Evolutionary conservation across 2,888 invertebrate genomes (phyloP).

Genomic region (Idaea dimidiata): DNA sequence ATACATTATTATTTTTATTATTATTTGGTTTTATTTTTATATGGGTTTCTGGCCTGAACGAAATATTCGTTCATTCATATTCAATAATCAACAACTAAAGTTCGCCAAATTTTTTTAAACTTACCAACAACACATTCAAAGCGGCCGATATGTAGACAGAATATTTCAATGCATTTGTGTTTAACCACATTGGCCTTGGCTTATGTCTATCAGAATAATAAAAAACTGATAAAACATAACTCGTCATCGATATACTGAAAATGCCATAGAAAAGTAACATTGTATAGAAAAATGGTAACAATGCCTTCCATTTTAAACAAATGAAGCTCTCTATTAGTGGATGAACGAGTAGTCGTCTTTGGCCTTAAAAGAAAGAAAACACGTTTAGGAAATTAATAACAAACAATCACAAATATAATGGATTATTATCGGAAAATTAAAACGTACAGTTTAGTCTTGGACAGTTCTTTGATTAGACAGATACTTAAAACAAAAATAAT

Average conservation of each 20-base stretch:
- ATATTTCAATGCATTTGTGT: constrained; percentile 58
- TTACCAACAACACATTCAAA: constrained; percentile 67
- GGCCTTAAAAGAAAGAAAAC: constrained; percentile 27
- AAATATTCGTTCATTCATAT: too few species aligned
- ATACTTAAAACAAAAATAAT: background rate
- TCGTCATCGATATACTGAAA: constrained; percentile 51
- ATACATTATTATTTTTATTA: too few species aligned
- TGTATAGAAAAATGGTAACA: constrained; percentile 51
- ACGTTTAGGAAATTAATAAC: background rate
- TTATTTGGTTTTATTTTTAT: too few species aligned
- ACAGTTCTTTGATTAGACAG: too few species aligned
- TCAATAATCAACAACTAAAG: too few species aligned
- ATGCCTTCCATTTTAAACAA: constrained; percentile 56
- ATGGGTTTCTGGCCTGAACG: too few species aligned
- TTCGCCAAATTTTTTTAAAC: constrained; percentile 17
- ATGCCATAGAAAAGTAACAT: constrained; percentile 47
- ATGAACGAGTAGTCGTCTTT: constrained; percentile 53
- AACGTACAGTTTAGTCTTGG: too few species aligned
- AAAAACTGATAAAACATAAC: constrained; percentile 30
- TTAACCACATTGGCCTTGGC: constrained; percentile 52
- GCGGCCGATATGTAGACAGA: constrained; percentile 57
- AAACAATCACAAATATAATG: background rate
- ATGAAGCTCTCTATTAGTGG: constrained; percentile 62
- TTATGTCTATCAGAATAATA: constrained; percentile 17
- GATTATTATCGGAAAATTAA: too few species aligned